Percentiles rank a stretch among this genome's conserved stretches.
Conservation (phyloP, 2,797 vertebrate genomes). For the Chromobotia macracanthus region DNA sequence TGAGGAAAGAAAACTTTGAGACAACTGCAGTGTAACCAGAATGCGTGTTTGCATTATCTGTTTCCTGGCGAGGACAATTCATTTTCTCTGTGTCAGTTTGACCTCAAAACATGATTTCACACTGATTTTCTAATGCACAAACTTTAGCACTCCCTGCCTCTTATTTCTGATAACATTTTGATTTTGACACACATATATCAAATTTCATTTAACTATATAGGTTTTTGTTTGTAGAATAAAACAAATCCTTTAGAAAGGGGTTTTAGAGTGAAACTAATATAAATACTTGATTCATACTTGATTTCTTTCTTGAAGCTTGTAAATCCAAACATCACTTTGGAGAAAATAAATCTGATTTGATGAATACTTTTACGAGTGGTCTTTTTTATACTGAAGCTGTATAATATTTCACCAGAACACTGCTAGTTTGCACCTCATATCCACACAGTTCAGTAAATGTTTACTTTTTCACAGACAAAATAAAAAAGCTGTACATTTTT, state of each 20-base stretch:
- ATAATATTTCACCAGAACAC: background rate
- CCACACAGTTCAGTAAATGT: background rate
- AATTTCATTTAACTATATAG: slow-evolving; percentile 69
- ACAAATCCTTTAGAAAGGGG: slow-evolving; percentile 65
- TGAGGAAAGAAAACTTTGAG: slow-evolving; percentile 34
- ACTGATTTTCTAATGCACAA: slow-evolving; percentile 68
- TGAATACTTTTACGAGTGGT: slow-evolving; percentile 68
- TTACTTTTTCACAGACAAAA: background rate
- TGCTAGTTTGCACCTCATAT: too few relatives aligned
- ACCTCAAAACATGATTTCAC: slow-evolving; percentile 45
- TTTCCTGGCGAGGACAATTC: slow-evolving; percentile 46
- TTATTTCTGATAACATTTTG: slow-evolving; percentile 76
- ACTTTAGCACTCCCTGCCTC: slow-evolving; percentile 73
- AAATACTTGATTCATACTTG: slow-evolving; percentile 59
- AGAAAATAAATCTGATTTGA: slow-evolving; percentile 81
- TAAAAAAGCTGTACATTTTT: slow-evolving; percentile 5
- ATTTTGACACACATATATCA: slow-evolving; percentile 71
- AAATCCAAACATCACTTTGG: slow-evolving; percentile 76
- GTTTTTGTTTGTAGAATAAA: slow-evolving; percentile 68
- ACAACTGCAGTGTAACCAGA: slow-evolving; percentile 37
- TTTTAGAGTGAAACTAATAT: slow-evolving; percentile 67
- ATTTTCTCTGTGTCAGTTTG: slow-evolving; percentile 51
- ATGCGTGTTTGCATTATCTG: slow-evolving; percentile 53
- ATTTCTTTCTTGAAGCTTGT: slow-evolving; percentile 76
- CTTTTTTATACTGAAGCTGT: slow-evolving; percentile 33